Percentiles rank a stretch among this genome's conserved stretches.
phyloP scores from a whole-genome alignment of 2,888 invertebrate genomes.

The Sabellastarte sp. region DNA sequence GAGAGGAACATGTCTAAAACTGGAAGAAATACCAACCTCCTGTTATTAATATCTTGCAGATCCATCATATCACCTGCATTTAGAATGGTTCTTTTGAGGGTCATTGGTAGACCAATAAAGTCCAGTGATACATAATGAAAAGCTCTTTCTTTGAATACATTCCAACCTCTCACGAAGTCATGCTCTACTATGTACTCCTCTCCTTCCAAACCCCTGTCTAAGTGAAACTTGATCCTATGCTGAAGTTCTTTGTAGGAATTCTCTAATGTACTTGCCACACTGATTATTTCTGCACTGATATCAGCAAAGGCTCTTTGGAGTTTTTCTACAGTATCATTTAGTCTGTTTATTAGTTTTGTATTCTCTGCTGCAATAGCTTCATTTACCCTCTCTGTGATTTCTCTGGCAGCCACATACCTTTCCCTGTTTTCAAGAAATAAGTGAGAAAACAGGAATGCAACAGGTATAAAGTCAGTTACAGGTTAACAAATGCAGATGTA shows the following conservation, averaged over 20 bases:
- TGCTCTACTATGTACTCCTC: slow-evolving; percentile 15
- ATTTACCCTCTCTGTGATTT: not conserved
- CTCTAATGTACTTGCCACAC: not conserved
- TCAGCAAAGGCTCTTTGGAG: not conserved
- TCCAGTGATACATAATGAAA: slow-evolving; percentile 11
- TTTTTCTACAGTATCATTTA: not conserved
- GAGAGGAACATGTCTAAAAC: not conserved
- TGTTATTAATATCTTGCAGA: not conserved
- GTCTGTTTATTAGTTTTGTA: not conserved
- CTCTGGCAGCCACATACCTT: slow-evolving; percentile 3
- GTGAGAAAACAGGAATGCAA: not conserved
- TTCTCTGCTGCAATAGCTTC: not conserved
- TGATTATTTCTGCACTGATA: not conserved
- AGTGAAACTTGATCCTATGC: slow-evolving; percentile 10
- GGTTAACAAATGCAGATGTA: not conserved
- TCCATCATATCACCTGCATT: no score
- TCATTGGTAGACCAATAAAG: not conserved
- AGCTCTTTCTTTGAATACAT: slow-evolving; percentile 10
- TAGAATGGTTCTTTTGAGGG: not conserved
- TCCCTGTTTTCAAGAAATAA: not conserved
- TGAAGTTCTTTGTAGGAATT: not conserved
- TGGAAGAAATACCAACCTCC: not conserved
- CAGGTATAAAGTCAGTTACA: not conserved
- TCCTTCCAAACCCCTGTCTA: slow-evolving; percentile 10
- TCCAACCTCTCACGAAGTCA: slow-evolving; percentile 16